Evolutionary conservation across 2,797 vertebrate genomes (phyloP).

Genomic region (Pangasius mekongensis): DNA sequence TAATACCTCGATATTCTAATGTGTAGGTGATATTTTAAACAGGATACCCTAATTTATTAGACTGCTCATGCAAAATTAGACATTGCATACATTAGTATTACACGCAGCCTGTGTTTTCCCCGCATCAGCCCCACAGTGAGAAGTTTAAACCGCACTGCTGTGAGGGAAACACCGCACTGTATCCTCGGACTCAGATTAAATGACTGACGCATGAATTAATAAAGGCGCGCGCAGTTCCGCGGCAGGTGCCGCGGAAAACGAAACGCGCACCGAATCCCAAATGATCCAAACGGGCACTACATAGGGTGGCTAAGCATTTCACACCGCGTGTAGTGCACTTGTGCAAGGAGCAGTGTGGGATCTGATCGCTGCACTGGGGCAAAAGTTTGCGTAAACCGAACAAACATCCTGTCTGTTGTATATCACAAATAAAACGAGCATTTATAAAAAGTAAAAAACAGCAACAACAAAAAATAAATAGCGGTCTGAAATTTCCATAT

Average conservation of each 20-base stretch:
- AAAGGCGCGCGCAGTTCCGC: constrained; percentile 38
- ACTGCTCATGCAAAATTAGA: neutral
- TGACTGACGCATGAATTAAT: constrained; percentile 56
- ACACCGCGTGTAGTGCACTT: neutral
- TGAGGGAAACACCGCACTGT: neutral
- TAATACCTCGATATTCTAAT: neutral
- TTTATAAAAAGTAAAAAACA: neutral
- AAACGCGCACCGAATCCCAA: constrained; percentile 32
- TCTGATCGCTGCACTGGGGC: neutral
- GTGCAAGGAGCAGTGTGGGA: neutral
- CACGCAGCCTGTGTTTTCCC: neutral
- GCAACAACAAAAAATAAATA: neutral
- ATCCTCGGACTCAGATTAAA: constrained; percentile 27
- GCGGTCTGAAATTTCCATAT: neutral
- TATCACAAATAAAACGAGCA: neutral
- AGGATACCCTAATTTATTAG: too few relatives aligned
- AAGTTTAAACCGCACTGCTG: neutral
- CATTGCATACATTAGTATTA: too few relatives aligned
- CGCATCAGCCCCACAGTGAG: neutral
- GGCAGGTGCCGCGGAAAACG: constrained; percentile 38
- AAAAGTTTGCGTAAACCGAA: neutral
- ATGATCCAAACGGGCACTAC: neutral
- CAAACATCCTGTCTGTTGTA: neutral
- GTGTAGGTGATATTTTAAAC: neutral
- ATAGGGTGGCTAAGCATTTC: neutral